These are phyloP conservation scores for Argyrosomus regius DNA, from an alignment of 2,797 vertebrate species.

Conservation along the genomic window DNA sequence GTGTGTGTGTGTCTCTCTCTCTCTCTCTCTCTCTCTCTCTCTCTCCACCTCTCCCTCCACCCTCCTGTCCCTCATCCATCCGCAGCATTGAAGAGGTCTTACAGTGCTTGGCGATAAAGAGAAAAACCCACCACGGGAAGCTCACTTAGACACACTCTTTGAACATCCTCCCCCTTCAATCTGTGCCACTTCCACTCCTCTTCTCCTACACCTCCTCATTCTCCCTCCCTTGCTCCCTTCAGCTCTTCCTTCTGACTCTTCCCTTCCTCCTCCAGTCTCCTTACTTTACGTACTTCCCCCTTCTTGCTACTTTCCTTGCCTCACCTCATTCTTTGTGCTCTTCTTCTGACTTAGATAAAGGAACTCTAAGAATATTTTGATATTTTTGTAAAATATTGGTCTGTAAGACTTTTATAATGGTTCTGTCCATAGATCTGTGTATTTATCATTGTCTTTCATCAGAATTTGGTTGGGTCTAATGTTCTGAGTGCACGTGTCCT, in stretches of 20 bases:
- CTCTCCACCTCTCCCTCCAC: not conserved
- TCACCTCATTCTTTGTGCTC: not conserved
- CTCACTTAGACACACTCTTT: slow-evolving; percentile 61
- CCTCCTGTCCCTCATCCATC: slow-evolving; percentile 15
- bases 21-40: slow-evolving; percentile 13
- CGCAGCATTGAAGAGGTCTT: slow-evolving; percentile 47
- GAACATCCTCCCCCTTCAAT: slow-evolving; percentile 45
- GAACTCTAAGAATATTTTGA: too few relatives aligned
- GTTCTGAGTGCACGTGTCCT: too few relatives aligned
- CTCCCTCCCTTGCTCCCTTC: not conserved
- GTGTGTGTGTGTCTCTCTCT: not conserved
- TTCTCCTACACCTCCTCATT: not conserved
- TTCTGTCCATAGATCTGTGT: too few relatives aligned
- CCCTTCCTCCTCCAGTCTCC: not conserved
- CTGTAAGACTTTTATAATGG: too few relatives aligned
- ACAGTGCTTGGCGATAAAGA: slow-evolving; percentile 53
- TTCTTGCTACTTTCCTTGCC: not conserved
- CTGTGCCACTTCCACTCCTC: slow-evolving; percentile 22
- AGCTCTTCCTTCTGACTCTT: not conserved
- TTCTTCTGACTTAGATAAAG: too few relatives aligned
- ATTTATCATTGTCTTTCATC: too few relatives aligned
- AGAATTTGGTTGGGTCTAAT: too few relatives aligned
- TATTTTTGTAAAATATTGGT: too few relatives aligned
- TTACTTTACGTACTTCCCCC: not conserved
- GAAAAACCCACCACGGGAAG: slow-evolving; percentile 49